Evolutionary conservation across 2,113 vertebrate species (phyloP).

Genomic region (Dicaeum eximium): DNA sequence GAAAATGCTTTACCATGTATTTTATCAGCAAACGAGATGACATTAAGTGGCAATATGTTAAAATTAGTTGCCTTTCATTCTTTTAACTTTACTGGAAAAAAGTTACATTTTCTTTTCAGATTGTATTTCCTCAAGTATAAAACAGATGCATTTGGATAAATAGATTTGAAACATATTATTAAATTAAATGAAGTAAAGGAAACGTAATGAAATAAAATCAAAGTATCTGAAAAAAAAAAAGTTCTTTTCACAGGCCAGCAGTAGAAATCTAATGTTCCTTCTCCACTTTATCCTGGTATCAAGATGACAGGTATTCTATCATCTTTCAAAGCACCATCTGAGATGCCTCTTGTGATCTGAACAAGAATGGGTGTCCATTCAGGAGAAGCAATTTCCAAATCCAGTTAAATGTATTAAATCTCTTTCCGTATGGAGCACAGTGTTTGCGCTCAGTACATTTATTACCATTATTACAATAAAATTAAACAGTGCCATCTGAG

Average conservation of each 20-base stretch:
- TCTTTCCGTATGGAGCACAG: neutral
- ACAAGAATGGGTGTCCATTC: neutral
- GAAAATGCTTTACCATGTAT: conserved; percentile 45
- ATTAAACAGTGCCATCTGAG: neutral
- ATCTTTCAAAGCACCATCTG: neutral
- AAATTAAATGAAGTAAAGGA: conserved; percentile 54
- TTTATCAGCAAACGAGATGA: conserved; percentile 55
- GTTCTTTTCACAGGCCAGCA: conserved; percentile 8
- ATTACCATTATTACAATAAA: neutral
- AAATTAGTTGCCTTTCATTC: conserved; percentile 59
- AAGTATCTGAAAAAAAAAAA: conserved; percentile 4
- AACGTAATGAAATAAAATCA: conserved; percentile 55
- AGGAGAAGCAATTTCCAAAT: conserved; percentile 6
- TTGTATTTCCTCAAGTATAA: conserved; percentile 55
- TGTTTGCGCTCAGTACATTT: conserved; percentile 23
- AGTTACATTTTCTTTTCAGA: conserved; percentile 42
- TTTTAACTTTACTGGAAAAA: conserved; percentile 61
- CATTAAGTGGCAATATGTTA: conserved; percentile 63
- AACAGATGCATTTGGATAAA: conserved; percentile 60
- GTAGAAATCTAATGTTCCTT: conserved; percentile 30
- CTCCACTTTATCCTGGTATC: neutral
- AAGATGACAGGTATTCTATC: conserved; percentile 36
- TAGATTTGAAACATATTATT: conserved; percentile 60
- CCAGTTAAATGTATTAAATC: neutral
- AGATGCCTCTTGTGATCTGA: conserved; percentile 25